Conservation (phyloP, 2,113 vertebrate species). For the Archocentrus centrarchus region DNA sequence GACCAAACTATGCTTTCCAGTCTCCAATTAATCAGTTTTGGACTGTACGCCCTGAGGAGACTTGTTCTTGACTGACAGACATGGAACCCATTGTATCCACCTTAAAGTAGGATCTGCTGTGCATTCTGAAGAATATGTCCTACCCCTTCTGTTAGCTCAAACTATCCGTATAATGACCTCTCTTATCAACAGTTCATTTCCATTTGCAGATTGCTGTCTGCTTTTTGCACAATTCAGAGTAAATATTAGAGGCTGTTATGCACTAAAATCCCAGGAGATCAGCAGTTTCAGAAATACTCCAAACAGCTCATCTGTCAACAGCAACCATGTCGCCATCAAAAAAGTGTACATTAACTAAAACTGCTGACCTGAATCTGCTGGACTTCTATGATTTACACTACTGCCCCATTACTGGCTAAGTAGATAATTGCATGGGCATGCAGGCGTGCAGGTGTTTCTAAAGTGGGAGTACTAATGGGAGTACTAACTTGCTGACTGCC, state of each 20-base stretch:
- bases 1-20: background rate
- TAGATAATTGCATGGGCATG: background rate
- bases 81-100: background rate
- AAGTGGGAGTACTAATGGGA: slow-evolving; percentile 7
- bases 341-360: background rate
- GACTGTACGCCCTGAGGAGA: background rate
- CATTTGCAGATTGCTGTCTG: background rate
- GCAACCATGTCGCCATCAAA: background rate
- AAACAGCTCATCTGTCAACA: background rate
- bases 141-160: background rate
- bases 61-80: background rate
- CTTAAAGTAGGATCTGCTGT: background rate
- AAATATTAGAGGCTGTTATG: background rate
- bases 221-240: background rate
- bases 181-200: background rate
- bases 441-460: background rate
- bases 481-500: background rate
- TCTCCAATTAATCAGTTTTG: background rate
- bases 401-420: background rate
- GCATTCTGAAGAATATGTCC: background rate
- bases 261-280: background rate
- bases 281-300: background rate
- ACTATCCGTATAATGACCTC: background rate
- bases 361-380: background rate
- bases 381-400: background rate